Percentiles rank a stretch among this genome's conserved stretches.
Evolutionary conservation across 2,113 vertebrate species (phyloP).

Genomic region (Piprites chloris): DNA sequence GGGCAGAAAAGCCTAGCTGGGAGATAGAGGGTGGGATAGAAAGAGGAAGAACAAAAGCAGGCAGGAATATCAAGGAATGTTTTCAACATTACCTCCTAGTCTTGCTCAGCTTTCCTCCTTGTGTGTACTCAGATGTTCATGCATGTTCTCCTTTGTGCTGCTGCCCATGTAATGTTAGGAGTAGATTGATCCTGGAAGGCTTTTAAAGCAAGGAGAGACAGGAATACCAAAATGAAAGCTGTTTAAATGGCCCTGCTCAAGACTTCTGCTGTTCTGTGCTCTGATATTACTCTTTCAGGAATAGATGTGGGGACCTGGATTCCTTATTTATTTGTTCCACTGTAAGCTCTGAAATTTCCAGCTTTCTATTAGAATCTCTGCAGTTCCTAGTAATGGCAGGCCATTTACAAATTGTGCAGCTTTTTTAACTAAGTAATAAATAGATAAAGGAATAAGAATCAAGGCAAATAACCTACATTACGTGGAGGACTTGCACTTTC

Average conservation of each 20-base stretch:
- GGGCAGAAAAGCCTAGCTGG: not conserved
- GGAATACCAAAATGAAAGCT: not conserved
- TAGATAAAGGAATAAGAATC: not conserved
- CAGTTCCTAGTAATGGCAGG: not conserved
- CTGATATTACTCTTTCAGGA: not conserved
- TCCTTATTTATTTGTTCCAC: not conserved
- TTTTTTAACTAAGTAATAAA: not conserved
- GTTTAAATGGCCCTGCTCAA: not conserved
- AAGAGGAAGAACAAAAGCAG: not conserved
- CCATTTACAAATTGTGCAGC: not conserved
- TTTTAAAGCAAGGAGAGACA: not conserved
- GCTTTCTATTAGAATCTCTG: not conserved
- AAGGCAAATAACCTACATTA: not conserved
- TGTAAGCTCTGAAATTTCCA: not conserved
- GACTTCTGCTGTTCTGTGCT: not conserved
- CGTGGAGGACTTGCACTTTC: not conserved
- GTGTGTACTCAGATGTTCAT: not conserved
- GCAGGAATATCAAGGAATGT: not conserved
- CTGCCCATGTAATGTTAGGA: fast-evolving
- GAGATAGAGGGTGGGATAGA: not conserved
- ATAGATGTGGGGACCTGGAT: not conserved
- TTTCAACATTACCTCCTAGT: not conserved
- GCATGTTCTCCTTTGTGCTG: not conserved
- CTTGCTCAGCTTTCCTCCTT: not conserved
- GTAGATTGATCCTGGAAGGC: not conserved